These are phyloP conservation scores for Rotaria magnacalcarata DNA, from an alignment of 2,888 invertebrate genomes.

Conservation along the genomic window DNA sequence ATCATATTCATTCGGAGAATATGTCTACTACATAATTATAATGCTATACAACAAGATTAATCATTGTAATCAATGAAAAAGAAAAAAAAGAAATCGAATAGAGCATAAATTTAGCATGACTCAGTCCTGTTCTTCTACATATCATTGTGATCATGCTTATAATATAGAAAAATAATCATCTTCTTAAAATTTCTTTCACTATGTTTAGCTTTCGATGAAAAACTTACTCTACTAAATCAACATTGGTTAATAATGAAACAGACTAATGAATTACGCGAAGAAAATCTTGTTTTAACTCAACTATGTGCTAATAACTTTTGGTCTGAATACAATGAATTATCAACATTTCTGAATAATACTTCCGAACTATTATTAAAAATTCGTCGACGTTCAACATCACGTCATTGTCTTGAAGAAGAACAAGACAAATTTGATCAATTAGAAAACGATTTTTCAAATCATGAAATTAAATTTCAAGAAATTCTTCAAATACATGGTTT, in stretches of 20 bases:
- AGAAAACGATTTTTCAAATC: not conserved
- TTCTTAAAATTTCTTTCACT: not conserved
- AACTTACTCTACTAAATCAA: conserved; percentile 10
- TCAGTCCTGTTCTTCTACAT: too few relatives aligned
- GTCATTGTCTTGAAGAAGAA: not conserved
- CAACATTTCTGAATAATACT: not conserved
- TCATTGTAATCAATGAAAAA: too few relatives aligned
- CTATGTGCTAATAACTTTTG: not conserved
- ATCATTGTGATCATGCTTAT: too few relatives aligned
- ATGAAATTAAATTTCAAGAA: not conserved
- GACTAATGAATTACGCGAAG: not conserved
- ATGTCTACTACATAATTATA: too few relatives aligned
- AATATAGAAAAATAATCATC: too few relatives aligned
- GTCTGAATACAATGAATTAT: not conserved
- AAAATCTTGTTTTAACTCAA: conserved; percentile 3
- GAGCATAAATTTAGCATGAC: too few relatives aligned
- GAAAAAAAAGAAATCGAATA: too few relatives aligned
- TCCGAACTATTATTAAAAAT: not conserved
- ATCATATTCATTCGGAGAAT: too few relatives aligned
- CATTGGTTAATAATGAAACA: not conserved
- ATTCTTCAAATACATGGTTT: not conserved
- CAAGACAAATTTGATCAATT: not conserved
- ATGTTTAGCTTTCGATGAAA: conserved; percentile 6
- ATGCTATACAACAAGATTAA: too few relatives aligned
- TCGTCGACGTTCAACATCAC: not conserved